These are phyloP conservation scores for Coregonus sp. DNA, from an alignment of 2,797 vertebrate species.

Conservation along the genomic window DNA sequence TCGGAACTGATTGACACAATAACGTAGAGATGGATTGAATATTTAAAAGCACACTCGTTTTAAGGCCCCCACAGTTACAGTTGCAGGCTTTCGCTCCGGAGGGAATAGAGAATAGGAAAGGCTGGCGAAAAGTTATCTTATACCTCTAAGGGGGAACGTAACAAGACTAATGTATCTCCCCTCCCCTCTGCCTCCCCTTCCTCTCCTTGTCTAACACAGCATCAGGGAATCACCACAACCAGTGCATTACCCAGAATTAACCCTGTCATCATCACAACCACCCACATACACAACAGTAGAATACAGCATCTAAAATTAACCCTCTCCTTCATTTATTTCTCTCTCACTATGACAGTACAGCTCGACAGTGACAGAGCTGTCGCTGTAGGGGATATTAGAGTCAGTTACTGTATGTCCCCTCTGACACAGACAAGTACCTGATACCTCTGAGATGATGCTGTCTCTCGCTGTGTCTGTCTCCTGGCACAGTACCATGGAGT, in stretches of 20 bases:
- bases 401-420: too few relatives aligned
- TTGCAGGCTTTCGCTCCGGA: slow-evolving; percentile 14
- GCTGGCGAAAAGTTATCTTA: slow-evolving; percentile 22
- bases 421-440: too few relatives aligned
- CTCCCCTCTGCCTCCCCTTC: neutral
- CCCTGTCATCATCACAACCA: neutral
- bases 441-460: too few relatives aligned
- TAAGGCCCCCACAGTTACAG: slow-evolving; percentile 16
- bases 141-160: neutral
- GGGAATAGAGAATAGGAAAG: slow-evolving; percentile 17
- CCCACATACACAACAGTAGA: neutral
- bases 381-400: too few relatives aligned
- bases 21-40: slow-evolving; percentile 19
- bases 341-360: too few relatives aligned
- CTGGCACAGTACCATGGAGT: neutral
- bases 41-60: slow-evolving; percentile 38
- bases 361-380: too few relatives aligned
- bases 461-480: neutral
- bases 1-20: slow-evolving; percentile 37
- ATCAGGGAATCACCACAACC: neutral
- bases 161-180: neutral
- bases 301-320: too few relatives aligned
- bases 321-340: too few relatives aligned
- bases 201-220: slow-evolving; percentile 26
- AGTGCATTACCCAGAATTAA: neutral